A percentile compares a stretch with the other conserved stretches of the same genome.
Evolutionary conservation across 2,797 vertebrate species (phyloP).

Genomic region (Scyliorhinus canicula): DNA sequence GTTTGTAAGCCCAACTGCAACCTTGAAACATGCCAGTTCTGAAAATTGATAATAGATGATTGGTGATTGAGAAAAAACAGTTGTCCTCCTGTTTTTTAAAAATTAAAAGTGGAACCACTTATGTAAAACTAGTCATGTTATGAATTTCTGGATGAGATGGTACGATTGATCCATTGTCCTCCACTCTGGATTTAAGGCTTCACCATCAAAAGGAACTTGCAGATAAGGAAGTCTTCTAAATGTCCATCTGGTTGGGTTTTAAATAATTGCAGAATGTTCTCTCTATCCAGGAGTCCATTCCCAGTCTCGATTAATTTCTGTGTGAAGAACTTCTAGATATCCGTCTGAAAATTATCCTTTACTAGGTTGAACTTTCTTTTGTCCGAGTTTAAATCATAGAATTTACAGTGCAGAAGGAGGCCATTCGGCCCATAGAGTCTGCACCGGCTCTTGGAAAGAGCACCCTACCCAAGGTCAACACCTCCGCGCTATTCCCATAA

Average conservation of each 20-base stretch:
- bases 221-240: background rate
- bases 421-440: no score
- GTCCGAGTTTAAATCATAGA: no score
- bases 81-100: background rate
- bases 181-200: background rate
- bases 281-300: background rate
- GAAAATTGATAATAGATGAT: background rate
- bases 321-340: background rate
- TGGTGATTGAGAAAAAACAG: background rate
- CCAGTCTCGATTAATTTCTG: background rate
- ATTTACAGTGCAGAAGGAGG: no score
- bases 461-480: no score
- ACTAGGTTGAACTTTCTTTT: background rate
- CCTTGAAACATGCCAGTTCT: background rate
- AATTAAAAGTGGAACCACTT: background rate
- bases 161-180: background rate
- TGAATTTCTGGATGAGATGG: background rate
- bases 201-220: background rate
- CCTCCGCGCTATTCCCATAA: no score
- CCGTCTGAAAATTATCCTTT: background rate
- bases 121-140: background rate
- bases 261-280: background rate
- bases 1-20: background rate
- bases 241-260: background rate
- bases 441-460: no score